phyloP scores from a whole-genome alignment of 1,140 invertebrate genomes.

The Venturia canescens region DNA sequence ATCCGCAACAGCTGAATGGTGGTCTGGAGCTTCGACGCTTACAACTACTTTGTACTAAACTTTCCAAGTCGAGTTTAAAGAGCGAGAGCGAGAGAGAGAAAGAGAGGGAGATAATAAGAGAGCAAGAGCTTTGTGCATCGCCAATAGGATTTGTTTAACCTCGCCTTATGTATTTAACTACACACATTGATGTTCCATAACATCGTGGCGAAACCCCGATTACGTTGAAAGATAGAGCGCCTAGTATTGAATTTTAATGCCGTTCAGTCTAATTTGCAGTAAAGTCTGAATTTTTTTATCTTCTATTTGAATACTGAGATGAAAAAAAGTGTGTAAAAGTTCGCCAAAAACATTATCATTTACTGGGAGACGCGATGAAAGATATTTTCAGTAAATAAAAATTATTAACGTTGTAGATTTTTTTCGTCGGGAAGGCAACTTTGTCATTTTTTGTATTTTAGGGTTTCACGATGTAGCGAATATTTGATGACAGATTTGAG shows the following conservation, averaged over 20 bases:
- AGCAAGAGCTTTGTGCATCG: slow-evolving; percentile 14
- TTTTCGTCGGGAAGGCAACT: too few species aligned
- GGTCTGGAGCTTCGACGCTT: slow-evolving; percentile 10
- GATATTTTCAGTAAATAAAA: too few species aligned
- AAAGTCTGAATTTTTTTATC: too few species aligned
- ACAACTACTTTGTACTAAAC: slow-evolving; percentile 41
- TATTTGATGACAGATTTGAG: too few species aligned
- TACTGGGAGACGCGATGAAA: too few species aligned
- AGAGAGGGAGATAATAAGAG: background rate
- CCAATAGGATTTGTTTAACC: slow-evolving; percentile 36
- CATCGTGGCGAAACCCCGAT: slow-evolving; percentile 21
- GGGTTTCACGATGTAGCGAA: too few species aligned
- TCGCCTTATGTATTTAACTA: background rate
- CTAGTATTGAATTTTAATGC: slow-evolving; percentile 36
- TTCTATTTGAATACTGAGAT: too few species aligned
- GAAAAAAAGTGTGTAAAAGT: too few species aligned
- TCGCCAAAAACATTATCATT: too few species aligned
- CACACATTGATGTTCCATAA: background rate
- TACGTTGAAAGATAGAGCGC: slow-evolving; percentile 17
- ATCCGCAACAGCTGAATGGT: slow-evolving; percentile 73
- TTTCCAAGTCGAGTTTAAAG: slow-evolving; percentile 49
- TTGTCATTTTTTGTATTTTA: too few species aligned
- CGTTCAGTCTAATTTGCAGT: background rate
- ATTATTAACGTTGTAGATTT: too few species aligned
- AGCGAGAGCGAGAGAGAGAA: slow-evolving; percentile 5